Conservation (phyloP, 1,140 invertebrate species). For the Euura lappo region DNA sequence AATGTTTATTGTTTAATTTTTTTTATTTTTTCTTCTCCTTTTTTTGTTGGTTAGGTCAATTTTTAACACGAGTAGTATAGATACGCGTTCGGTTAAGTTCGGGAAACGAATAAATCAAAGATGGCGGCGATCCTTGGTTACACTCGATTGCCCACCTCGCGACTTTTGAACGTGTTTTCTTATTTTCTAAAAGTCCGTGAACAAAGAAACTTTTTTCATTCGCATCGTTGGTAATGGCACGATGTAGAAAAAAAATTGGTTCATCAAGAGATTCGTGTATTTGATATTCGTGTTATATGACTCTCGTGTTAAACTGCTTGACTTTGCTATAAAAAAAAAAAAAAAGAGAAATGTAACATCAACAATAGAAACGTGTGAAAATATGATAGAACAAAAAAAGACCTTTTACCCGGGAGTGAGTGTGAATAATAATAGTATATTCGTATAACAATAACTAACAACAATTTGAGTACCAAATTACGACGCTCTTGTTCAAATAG, state of each 20-base stretch:
- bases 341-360: no score
- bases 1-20: no score
- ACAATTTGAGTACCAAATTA: no score
- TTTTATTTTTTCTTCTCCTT: neutral
- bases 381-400: constrained; percentile 18
- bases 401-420: no score
- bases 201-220: neutral
- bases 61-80: neutral
- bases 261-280: no score
- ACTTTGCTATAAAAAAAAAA: no score
- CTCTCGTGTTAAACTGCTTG: no score
- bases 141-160: neutral
- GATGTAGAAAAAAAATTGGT: neutral
- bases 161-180: neutral
- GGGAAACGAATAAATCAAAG: no score
- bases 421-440: no score
- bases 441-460: no score
- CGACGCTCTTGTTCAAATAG: no score
- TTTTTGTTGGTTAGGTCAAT: neutral
- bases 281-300: no score
- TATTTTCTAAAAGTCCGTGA: neutral
- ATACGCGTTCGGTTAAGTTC: neutral
- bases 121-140: neutral
- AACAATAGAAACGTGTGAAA: neutral
- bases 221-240: neutral